phyloP scores from a whole-genome alignment of 2,797 vertebrate species.

The Galago senegalensis region DNA sequence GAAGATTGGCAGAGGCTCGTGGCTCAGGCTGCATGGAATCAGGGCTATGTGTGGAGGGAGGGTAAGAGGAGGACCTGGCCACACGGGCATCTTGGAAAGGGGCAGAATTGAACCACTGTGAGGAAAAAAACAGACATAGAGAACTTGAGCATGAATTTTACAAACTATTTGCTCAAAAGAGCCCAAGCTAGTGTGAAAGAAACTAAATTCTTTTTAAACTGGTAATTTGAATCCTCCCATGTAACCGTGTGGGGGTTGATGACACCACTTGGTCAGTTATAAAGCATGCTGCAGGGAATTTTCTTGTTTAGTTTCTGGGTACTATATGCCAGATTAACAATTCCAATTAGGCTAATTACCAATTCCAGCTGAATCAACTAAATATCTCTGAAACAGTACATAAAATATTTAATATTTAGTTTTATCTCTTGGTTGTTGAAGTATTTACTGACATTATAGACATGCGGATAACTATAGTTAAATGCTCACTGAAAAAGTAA shows the following conservation, averaged over 20 bases:
- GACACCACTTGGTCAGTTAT: neutral
- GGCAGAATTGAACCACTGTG: neutral
- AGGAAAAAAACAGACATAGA: neutral
- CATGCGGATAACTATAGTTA: neutral
- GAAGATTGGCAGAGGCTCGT: neutral
- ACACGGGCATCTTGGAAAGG: neutral
- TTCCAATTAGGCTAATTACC: neutral
- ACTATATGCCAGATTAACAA: slow-evolving; percentile 7
- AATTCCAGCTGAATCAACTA: slow-evolving; percentile 2
- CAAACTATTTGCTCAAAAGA: neutral
- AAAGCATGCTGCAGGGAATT: neutral
- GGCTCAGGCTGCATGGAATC: neutral
- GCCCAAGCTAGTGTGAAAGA: neutral
- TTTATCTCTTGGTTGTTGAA: neutral
- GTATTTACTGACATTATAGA: neutral
- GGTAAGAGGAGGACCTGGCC: neutral
- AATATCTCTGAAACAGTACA: neutral
- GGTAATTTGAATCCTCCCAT: neutral
- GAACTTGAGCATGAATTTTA: neutral
- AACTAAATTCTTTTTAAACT: neutral
- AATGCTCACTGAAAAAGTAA: slow-evolving; percentile 19
- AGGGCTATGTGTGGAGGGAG: neutral
- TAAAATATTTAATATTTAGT: neutral
- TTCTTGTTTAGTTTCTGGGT: neutral
- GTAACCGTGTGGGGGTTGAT: neutral